Evolutionary conservation across 1,140 invertebrate genomes (phyloP), one percentile per base, ranked within the genome.

Genomic region (Pachyrhynchus sulphureomaculatus): DNA sequence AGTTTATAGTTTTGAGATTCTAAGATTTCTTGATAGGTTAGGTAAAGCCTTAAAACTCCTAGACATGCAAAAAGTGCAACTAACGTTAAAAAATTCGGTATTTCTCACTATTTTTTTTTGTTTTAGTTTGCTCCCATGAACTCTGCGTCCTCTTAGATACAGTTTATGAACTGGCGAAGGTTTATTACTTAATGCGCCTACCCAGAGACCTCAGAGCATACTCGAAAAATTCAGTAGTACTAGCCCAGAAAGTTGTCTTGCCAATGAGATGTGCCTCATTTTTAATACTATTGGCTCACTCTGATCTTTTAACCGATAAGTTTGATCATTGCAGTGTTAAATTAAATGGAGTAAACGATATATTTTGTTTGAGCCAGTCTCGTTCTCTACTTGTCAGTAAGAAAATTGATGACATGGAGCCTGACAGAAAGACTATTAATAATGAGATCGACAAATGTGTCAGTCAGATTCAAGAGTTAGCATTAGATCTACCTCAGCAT

Each of bases 241-340:
- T 68, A 4, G 39, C 66, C 0, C 66, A 65, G 23, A 52, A 65
- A 55, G 34, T 54, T 18, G 17, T 65, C 10, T 32, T 68, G 15
- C 62, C 66, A n/a, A 23, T 61, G 18, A 57, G 59, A 21, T 58
- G 52, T 8, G 34, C 47, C 5, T 8, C 32, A 12, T 32, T 62
- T 24, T 45, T 68, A 24, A 44, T 53, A 17, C 49, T 59, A 10
- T 49, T 68, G n/a, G 58, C 58, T 2, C 24, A 62, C 13, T 60
- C 44, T 17, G 66, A 68, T 36, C 26, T 65, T 10, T 6, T 33
- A 20, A 58, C 51, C 2, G 12, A 18, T 6, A 29, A 41, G 4
- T 47, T 65, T 10, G 59, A 68, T 34, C 37, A 65, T 41, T 65
- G 57, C 51, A 51, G 21, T 4, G 62, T 65, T 5, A 68, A 68